phyloP scores from a whole-genome alignment of 2,113 vertebrate genomes.

The Scytalopus superciliaris region DNA sequence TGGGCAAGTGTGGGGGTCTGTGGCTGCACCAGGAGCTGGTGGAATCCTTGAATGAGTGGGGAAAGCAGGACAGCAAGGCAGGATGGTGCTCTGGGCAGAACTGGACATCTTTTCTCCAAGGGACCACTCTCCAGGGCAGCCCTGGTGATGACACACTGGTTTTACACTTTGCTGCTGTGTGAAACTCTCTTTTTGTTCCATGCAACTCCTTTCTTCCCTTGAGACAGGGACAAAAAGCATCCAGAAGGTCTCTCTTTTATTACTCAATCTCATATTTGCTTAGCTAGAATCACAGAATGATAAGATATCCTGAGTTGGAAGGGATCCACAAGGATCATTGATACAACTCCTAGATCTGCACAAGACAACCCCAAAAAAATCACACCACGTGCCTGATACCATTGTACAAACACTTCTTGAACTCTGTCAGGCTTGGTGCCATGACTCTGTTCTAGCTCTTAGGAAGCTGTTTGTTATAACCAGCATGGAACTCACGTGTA shows the following conservation, averaged over 20 bases:
- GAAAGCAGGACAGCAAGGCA: background rate
- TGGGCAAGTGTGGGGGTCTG: background rate
- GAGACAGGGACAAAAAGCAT: background rate
- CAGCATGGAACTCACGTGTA: background rate
- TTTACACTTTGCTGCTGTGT: background rate
- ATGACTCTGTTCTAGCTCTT: background rate
- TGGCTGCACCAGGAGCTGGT: background rate
- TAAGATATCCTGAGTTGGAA: background rate
- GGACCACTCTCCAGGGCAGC: rapidly evolving
- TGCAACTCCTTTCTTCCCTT: background rate
- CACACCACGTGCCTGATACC: background rate
- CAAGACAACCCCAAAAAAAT: background rate
- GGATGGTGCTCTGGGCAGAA: background rate
- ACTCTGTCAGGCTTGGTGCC: background rate
- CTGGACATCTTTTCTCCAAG: background rate
- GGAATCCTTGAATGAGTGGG: background rate
- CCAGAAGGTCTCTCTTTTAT: background rate
- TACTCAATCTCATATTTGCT: background rate
- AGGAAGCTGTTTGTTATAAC: background rate
- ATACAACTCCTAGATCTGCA: background rate
- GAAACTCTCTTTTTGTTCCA: background rate
- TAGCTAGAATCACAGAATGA: background rate
- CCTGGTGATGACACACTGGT: background rate
- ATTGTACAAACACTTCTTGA: background rate
- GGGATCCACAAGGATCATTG: background rate